Conservation (phyloP, 2,797 vertebrate genomes). For the Syndactyla subalaris region DNA sequence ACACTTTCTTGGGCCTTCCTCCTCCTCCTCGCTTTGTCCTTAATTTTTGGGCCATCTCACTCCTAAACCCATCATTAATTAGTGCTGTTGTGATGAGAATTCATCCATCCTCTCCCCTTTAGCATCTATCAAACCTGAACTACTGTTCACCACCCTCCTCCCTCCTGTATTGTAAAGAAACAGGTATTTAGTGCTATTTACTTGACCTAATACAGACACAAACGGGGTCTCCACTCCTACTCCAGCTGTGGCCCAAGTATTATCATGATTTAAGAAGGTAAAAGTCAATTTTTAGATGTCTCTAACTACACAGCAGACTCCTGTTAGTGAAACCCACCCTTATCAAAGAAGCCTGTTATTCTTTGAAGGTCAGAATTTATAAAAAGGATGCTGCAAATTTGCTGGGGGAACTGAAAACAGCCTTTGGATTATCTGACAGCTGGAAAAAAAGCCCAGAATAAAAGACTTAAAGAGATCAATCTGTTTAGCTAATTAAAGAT, state of each 20-base stretch:
- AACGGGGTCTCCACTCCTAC: not conserved
- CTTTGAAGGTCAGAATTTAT: not conserved
- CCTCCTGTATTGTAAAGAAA: not conserved
- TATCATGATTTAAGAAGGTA: not conserved
- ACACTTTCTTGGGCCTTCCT: not conserved
- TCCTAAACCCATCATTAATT: not conserved
- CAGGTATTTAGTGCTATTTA: not conserved
- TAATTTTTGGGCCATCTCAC: not conserved
- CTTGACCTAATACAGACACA: not conserved
- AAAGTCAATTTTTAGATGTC: not conserved
- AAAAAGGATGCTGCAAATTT: not conserved
- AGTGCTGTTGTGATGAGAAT: not conserved
- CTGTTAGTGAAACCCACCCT: not conserved
- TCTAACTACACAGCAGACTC: not conserved
- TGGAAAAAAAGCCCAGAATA: constrained; percentile 20
- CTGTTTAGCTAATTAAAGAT: constrained; percentile 34
- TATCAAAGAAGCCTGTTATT: not conserved
- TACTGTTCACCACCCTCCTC: not conserved
- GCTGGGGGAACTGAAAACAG: not conserved
- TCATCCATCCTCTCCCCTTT: not conserved
- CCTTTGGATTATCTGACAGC: not conserved
- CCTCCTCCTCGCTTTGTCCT: not conserved
- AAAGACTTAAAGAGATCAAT: constrained; percentile 6
- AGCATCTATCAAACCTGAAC: not conserved
- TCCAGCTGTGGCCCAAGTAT: not conserved